Base-by-base conservation (phyloP, 2,113 vertebrate genomes). In the zebrafish (Danio rerio) region DNA sequence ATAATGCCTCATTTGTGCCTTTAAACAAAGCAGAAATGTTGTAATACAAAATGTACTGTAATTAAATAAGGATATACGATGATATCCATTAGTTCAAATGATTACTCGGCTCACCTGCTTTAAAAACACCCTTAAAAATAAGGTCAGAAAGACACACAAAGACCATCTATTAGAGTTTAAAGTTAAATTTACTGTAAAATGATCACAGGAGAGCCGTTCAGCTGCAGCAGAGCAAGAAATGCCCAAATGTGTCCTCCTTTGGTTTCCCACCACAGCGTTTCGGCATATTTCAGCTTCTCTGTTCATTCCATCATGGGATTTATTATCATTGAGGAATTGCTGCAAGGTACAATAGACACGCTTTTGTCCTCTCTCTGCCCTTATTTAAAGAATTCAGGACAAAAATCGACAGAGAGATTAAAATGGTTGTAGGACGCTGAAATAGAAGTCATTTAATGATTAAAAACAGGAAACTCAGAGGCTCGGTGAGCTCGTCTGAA, bases 311-410 rank as follows among this genome's bases (percentile, higher is more conserved):
- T 75, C n/a, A 9, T 31, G 55, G 53, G 53, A 77, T 21, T 62
- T 77, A 76, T 77, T 49, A 62, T 50, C 20, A 77, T 16, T 63
- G 56, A 75, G 52, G 18, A 56, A 75, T n/a, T 42, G 5, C 20
- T 61, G 42, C 18, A 31, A 77, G 74, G 31, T 13, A 58, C 5
- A 40, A 47, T 21, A 61, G n/a, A 47, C 13, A 18, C 56, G 8
- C 2, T 49, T 21, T 7, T n/a, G 12, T 4, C 20, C 74, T 6
- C 58, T 16, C 58, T 5, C 4, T 9, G 12, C 15, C 43, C 13
- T 58, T 75, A 58, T 75, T 75, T 20, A 76, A 76, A 61, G 55
- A 59, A 61, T 47, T 47, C 55, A 59, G 73, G 55, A 61, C 52
- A 73, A 56, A 47, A 55, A 42, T 42, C 40, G 5, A 49, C 43